Evolutionary conservation across 2,888 invertebrate species (phyloP), one percentile per base, ranked within the genome.

Genomic region (Hartigia nigra): DNA sequence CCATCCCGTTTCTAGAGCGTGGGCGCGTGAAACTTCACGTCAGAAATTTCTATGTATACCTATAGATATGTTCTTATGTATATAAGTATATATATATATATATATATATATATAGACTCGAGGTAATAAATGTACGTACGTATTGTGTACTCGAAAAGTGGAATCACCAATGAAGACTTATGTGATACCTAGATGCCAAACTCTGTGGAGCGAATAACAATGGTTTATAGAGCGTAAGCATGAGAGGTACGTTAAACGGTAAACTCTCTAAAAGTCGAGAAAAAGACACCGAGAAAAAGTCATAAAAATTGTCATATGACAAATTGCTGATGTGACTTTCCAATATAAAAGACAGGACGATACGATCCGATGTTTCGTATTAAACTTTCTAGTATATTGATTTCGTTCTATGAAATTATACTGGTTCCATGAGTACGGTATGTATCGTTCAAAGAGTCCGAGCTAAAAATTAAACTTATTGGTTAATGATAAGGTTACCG

Each of bases 1-100:
- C 55, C 83, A 80, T 84, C 79, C 78, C 82, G 72, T 83, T 83
- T 84, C 81, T 84, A 82, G 82, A 84, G 82, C 82, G 82, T 84
- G 83, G 82, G 84, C 84, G 83, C 82, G 79, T 79, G 81, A 81
- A 81, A 80, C 79, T 76, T 81, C 81, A 81, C 55, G 55, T 55
- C 23, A 55, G 55, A 55, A 55, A 55, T 55, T 55, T 55, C 55
- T 55, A 55, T 9, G 55, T 55, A 37, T 12, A 39, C 74, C 55
- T 69, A 76, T 78, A 77, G 69, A 77, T 75, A 77, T 32, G 32
- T 76, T 74, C n/a, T 70, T 72, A 36, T 72, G 74, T 69, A 32
- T 74, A 76, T n/a, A n/a, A n/a, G n/a, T n/a, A n/a, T n/a, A 74
- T 37, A 70, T 34, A 34, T 34, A 9, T 9, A 23, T 0, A 55